Evolutionary conservation across 2,113 vertebrate species (phyloP).

Genomic region (Lepisosteus oculatus): DNA sequence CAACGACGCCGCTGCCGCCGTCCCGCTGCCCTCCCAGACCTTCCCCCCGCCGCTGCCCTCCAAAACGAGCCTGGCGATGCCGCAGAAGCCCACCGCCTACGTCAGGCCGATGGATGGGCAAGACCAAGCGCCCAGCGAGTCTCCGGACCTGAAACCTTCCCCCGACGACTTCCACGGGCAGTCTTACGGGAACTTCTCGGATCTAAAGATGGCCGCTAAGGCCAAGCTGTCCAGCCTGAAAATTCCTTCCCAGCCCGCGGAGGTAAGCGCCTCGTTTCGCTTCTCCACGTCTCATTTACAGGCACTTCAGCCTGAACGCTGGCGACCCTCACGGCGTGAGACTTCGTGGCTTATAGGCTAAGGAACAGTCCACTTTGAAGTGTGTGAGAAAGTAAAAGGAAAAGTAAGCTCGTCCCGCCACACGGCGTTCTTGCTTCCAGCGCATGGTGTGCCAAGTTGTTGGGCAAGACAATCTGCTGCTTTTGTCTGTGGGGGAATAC

Average conservation of each 20-base stretch:
- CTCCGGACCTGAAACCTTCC: constrained; percentile 79
- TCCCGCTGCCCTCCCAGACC: constrained; percentile 69
- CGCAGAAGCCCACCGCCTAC: constrained; percentile 90
- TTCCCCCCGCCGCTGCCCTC: constrained; percentile 77
- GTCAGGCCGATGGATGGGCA: constrained; percentile 94
- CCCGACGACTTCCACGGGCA: constrained; percentile 62
- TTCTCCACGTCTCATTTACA: background rate
- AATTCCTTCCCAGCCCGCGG: constrained; percentile 65
- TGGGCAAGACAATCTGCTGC: too few species aligned
- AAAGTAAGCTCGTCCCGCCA: too few species aligned
- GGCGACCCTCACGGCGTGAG: too few species aligned
- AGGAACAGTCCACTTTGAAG: too few species aligned
- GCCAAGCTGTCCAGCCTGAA: constrained; percentile 70
- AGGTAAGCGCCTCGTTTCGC: constrained; percentile 66
- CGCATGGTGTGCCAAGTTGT: too few species aligned
- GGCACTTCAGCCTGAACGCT: background rate
- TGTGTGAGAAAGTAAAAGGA: too few species aligned
- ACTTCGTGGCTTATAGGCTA: too few species aligned
- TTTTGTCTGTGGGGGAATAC: too few species aligned
- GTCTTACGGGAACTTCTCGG: constrained; percentile 59
- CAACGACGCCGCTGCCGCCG: constrained; percentile 48
- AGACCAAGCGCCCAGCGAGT: constrained; percentile 79
- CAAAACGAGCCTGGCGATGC: constrained; percentile 71
- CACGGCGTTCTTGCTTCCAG: too few species aligned
- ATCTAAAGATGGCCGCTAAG: constrained; percentile 67